These are phyloP conservation scores for Channa argus DNA, from an alignment of 2,113 vertebrate species.

Conservation along the genomic window DNA sequence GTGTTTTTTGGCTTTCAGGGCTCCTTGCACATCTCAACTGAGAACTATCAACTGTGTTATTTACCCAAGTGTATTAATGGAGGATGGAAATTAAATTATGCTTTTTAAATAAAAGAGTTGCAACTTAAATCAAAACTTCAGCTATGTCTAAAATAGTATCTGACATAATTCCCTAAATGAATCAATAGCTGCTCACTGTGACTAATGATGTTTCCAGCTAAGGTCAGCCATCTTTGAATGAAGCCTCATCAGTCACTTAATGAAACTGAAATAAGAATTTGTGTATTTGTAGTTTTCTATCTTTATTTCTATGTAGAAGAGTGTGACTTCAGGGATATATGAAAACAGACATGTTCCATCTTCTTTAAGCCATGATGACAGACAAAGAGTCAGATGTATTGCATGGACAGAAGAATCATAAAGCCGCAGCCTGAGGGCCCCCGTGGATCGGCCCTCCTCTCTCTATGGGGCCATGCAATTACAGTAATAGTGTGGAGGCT, in stretches of 20 bases:
- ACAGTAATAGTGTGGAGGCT: constrained; percentile 44
- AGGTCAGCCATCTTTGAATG: too few species aligned
- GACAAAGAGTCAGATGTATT: constrained; percentile 8
- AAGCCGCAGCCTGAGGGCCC: constrained; percentile 21
- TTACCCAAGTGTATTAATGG: too few species aligned
- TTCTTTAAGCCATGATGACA: constrained; percentile 6
- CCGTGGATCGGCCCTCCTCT: constrained; percentile 16
- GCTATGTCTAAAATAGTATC: too few species aligned
- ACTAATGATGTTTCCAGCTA: not conserved
- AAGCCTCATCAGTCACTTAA: not conserved
- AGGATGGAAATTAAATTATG: too few species aligned
- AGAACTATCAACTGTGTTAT: too few species aligned
- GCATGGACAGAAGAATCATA: constrained; percentile 24
- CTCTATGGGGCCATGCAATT: constrained; percentile 37
- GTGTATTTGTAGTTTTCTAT: not conserved
- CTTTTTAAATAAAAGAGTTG: too few species aligned
- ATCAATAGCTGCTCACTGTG: not conserved
- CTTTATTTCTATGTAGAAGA: not conserved
- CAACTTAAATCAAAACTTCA: too few species aligned
- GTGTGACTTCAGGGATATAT: not conserved
- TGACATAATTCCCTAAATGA: too few species aligned
- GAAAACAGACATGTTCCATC: not conserved
- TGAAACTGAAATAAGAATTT: not conserved
- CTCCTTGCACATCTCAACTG: too few species aligned
- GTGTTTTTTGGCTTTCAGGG: too few species aligned